Conservation (phyloP, 2,797 vertebrate species). For the Apodemus agrarius region DNA sequence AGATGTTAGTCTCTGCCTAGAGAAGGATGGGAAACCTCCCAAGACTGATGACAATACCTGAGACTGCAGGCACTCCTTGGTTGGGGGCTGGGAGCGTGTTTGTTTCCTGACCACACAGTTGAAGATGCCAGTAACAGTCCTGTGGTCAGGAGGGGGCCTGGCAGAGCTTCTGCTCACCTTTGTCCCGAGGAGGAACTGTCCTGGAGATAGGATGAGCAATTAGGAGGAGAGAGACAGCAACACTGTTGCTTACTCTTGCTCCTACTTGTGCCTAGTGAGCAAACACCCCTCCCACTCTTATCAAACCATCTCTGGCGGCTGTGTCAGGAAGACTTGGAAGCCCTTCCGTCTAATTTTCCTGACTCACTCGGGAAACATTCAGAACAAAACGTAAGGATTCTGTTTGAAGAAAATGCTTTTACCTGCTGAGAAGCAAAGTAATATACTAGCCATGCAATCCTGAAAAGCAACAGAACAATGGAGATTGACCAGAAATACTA, state of each 20-base stretch:
- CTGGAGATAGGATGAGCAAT: background rate
- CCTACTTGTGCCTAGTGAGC: background rate
- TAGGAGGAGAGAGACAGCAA: background rate
- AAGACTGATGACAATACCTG: background rate
- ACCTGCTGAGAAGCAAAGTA: constrained; percentile 46
- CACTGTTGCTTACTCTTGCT: background rate
- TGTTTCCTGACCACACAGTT: background rate
- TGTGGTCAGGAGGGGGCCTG: background rate
- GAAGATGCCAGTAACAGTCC: background rate
- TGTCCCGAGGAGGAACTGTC: too few relatives aligned
- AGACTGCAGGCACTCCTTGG: background rate
- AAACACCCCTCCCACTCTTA: background rate
- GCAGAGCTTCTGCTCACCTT: background rate
- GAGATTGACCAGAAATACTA: constrained; percentile 35
- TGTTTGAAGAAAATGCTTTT: constrained; percentile 43
- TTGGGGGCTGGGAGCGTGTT: background rate
- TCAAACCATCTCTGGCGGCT: background rate
- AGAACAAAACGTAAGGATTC: constrained; percentile 44
- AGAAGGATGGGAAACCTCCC: background rate
- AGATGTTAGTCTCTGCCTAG: background rate
- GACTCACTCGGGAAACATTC: constrained; percentile 20
- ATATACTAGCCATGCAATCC: background rate
- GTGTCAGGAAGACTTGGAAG: constrained; percentile 25
- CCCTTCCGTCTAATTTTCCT: constrained; percentile 30
- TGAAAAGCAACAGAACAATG: background rate